Percentiles rank a stretch among this genome's conserved stretches.
phyloP scores from a whole-genome alignment of 2,797 vertebrate species.

The Gephyroberyx darwinii region DNA sequence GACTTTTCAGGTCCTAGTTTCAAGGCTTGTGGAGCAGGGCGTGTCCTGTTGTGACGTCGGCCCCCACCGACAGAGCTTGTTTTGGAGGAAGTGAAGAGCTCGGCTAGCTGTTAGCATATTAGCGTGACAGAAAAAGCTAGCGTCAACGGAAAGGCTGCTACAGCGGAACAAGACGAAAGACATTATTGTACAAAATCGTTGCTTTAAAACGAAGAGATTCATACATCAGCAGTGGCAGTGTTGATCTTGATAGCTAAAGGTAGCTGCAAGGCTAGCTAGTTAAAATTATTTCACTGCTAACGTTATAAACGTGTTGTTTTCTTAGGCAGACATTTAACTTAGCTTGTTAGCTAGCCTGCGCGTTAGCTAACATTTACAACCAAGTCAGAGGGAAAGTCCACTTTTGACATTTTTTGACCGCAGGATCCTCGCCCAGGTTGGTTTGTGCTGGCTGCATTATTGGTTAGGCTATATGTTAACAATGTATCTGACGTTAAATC shows the following conservation, averaged over 20 bases:
- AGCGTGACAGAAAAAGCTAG: constrained; percentile 66
- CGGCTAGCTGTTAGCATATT: constrained; percentile 65
- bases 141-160: constrained; percentile 48
- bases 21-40: constrained; percentile 46
- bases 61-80: constrained; percentile 75
- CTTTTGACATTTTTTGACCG: constrained; percentile 46
- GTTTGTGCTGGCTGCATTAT: constrained; percentile 29
- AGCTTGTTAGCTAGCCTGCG: constrained; percentile 65
- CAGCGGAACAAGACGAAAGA: constrained; percentile 25
- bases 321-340: constrained; percentile 59
- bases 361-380: constrained; percentile 60
- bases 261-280: constrained; percentile 13
- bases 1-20: not conserved
- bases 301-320: constrained; percentile 56
- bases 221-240: constrained; percentile 22
- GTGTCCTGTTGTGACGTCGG: constrained; percentile 74
- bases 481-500: constrained; percentile 14
- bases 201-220: constrained; percentile 20
- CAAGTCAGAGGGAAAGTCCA: constrained; percentile 66
- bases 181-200: constrained; percentile 15
- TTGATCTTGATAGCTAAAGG: constrained; percentile 24
- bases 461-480: not conserved
- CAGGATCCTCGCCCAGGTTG: constrained; percentile 63
- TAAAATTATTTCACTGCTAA: constrained; percentile 40
- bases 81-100: constrained; percentile 84